Base-by-base conservation (phyloP, 2,113 vertebrate species). In the Gasterosteus nipponicus region DNA sequence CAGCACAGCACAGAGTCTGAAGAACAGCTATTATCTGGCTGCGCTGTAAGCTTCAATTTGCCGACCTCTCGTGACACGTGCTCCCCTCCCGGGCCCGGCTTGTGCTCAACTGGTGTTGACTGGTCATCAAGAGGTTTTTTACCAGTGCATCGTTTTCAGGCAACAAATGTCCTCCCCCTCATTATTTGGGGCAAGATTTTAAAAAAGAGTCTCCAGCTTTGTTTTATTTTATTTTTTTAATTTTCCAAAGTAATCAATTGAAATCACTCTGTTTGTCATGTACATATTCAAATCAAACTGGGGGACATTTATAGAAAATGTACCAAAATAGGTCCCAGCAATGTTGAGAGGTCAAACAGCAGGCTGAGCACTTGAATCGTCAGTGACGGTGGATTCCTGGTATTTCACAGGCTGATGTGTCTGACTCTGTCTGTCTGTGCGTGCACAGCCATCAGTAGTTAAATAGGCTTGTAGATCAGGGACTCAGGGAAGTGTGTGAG, bases 341-440 rank as follows among this genome's bases (percentile, higher is more conserved):
- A 69, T 58, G 64, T 53, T 5, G 41, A 46, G 57, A n/a, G 62
- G 31, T 69, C 47, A 33, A 33, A 73, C n/a, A 54, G 67, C 22
- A 19, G 68, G 70, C 33, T 18, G 0, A 19, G 51, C 5, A 2
- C 63, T 39, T 74, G 75, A 78, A 53, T 75, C 73, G 61, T 61
- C 68, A 72, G 18, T 12, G 33, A 75, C 56, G 61, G 54, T 47
- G 5, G 44, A 41, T 53, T 78, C 60, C 8, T 58, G 58, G 29
- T 66, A 70, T 41, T 47, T 18, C 39, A 42, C 47, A 51, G 19
- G 18, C 60, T 6, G 38, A 53, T 12, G 44, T 38, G 38, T 59
- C 56, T 75, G 61, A 58, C 75, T 73, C 74, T 59, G n/a, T 31
- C 31, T 58, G 35, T 59, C 31, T 79, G 41, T 26, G 2, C 16